Conservation (phyloP, 2,888 invertebrate species). For the Entomobrya proxima region DNA sequence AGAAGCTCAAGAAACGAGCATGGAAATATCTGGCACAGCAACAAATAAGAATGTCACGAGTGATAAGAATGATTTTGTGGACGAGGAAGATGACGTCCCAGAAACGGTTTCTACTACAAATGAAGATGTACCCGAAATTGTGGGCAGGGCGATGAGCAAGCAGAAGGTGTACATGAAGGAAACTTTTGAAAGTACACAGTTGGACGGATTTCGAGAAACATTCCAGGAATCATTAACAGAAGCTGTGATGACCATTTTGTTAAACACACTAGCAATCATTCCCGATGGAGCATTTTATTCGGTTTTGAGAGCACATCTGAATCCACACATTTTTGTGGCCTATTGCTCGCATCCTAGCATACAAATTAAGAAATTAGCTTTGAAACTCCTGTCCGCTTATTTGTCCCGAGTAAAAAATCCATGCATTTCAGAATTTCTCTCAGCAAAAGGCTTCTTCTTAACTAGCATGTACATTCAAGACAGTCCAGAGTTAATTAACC, state of each 20-base stretch:
- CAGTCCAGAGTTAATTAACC: conserved; percentile 63
- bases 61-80: conserved; percentile 24
- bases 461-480: conserved; percentile 72
- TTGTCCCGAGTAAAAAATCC: conserved; percentile 72
- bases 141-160: conserved; percentile 60
- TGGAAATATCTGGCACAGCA: not conserved
- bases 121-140: conserved; percentile 73
- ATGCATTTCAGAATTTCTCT: conserved; percentile 70
- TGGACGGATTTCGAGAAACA: conserved; percentile 69
- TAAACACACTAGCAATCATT: conserved; percentile 74
- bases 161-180: conserved; percentile 65
- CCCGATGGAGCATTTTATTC: conserved; percentile 73
- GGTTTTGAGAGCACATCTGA: conserved; percentile 71
- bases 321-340: conserved; percentile 71
- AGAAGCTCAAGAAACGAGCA: conserved; percentile 50
- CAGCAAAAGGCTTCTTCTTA: conserved; percentile 72
- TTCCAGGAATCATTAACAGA: conserved; percentile 74
- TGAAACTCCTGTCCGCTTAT: conserved; percentile 73
- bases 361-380: conserved; percentile 69
- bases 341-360: conserved; percentile 73
- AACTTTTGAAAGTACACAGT: conserved; percentile 64
- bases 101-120: conserved; percentile 48
- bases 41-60: not conserved
- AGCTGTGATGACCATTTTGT: conserved; percentile 74
- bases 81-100: conserved; percentile 40